Conservation (phyloP, 2,113 vertebrate genomes). For the Phodopus roborovskii region DNA sequence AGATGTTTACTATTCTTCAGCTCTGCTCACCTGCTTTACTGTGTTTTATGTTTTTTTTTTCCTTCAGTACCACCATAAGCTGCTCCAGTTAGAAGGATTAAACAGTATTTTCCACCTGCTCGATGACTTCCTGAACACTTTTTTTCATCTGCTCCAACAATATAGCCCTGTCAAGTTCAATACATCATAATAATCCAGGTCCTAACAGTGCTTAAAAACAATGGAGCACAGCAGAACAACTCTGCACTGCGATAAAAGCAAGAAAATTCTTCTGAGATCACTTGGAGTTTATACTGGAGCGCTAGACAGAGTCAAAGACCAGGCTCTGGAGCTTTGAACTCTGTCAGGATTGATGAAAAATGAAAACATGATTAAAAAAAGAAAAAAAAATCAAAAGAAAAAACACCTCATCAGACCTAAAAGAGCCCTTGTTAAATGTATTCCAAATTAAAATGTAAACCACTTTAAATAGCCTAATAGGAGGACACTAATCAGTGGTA, state of each 20-base stretch:
- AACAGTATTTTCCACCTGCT: slow-evolving; percentile 78
- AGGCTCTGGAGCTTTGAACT: slow-evolving; percentile 63
- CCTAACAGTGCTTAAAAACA: slow-evolving; percentile 47
- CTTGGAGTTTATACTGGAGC: slow-evolving; percentile 41
- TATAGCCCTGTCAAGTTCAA: slow-evolving; percentile 71
- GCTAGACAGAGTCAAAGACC: slow-evolving; percentile 37
- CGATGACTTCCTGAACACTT: slow-evolving; percentile 63
- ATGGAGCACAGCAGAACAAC: slow-evolving; percentile 26
- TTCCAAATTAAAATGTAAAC: slow-evolving; percentile 37
- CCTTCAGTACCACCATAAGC: slow-evolving; percentile 51
- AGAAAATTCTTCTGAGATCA: slow-evolving; percentile 12
- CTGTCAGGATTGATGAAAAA: slow-evolving; percentile 33
- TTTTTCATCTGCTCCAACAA: slow-evolving; percentile 75
- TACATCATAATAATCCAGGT: slow-evolving; percentile 69
- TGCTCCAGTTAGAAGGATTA: slow-evolving; percentile 75
- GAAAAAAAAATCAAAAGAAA: neutral
- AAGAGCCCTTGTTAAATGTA: neutral
- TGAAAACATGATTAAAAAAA: neutral
- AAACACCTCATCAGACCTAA: neutral
- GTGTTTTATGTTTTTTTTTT: slow-evolving; percentile 66
- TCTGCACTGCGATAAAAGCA: neutral
- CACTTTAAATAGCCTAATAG: neutral
- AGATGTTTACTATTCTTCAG: slow-evolving; percentile 75
- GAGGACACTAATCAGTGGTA: slow-evolving; percentile 19
- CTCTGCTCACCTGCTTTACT: slow-evolving; percentile 60